Evolutionary conservation across 2,888 invertebrate species (phyloP).

Genomic region (Volucella inanis): DNA sequence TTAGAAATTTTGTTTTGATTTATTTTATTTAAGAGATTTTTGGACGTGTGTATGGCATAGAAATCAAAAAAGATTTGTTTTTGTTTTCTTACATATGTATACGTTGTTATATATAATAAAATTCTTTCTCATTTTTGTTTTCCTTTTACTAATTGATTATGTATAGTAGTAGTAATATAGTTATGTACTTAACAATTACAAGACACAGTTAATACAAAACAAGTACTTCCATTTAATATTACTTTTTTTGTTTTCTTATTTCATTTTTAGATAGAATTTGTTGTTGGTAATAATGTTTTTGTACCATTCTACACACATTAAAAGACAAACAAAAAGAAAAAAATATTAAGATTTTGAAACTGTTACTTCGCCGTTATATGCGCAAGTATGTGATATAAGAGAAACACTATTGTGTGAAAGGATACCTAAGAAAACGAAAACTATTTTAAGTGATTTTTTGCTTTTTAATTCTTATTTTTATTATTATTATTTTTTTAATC

Average conservation of each 20-base stretch:
- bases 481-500: constrained; percentile 7
- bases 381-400: constrained; percentile 44
- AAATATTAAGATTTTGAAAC: constrained; percentile 17
- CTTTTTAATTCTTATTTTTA: no score
- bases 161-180: constrained; percentile 71
- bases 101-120: constrained; percentile 61
- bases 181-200: constrained; percentile 73
- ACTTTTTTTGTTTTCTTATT: constrained; percentile 25
- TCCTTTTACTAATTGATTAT: constrained; percentile 67
- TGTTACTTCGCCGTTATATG: constrained; percentile 51
- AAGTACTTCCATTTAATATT: constrained; percentile 51
- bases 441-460: constrained; percentile 10
- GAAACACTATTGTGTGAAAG: constrained; percentile 44
- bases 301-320: constrained; percentile 66
- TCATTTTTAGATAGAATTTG: constrained; percentile 11
- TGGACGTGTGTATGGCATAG: constrained; percentile 65
- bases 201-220: constrained; percentile 73
- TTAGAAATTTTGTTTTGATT: constrained; percentile 31
- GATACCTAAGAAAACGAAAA: constrained; percentile 50
- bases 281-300: constrained; percentile 59
- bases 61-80: constrained; percentile 52
- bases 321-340: constrained; percentile 7
- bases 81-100: constrained; percentile 57
- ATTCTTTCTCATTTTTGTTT: constrained; percentile 24
- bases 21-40: constrained; percentile 39